These are phyloP conservation scores for pig (Sus scrofa) DNA, from an alignment of 2,113 vertebrate genomes.

Conservation along the genomic window DNA sequence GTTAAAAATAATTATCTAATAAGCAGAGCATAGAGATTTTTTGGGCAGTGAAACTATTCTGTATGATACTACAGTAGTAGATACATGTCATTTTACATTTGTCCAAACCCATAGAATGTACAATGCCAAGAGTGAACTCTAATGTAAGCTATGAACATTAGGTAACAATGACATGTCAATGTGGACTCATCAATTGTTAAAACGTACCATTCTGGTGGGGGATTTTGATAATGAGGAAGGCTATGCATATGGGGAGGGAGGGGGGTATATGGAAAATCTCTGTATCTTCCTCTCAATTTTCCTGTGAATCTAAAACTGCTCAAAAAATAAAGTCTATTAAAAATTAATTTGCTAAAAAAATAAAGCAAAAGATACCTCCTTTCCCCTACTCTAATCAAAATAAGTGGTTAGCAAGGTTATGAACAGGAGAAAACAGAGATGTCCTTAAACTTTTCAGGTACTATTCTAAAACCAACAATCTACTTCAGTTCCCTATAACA, in stretches of 20 bases:
- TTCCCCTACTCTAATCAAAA: neutral
- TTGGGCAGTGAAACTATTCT: neutral
- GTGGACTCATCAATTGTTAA: neutral
- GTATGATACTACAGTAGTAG: neutral
- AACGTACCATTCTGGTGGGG: neutral
- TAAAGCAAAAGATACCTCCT: neutral
- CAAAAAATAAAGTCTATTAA: neutral
- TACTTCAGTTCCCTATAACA: neutral
- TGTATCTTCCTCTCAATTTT: neutral
- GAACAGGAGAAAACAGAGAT: neutral
- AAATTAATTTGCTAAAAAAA: neutral
- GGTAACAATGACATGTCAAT: neutral
- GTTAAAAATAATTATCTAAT: slow-evolving; percentile 36
- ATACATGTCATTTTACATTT: neutral
- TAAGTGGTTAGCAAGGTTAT: neutral
- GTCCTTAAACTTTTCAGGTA: neutral
- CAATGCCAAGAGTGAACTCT: neutral
- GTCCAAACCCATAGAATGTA: neutral
- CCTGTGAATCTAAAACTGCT: neutral
- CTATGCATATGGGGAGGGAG: neutral
- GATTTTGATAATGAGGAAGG: neutral
- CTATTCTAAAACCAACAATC: neutral
- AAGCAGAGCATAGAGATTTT: slow-evolving; percentile 3
- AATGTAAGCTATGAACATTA: neutral
- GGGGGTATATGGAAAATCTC: neutral